These are phyloP conservation scores for Vannuccia rotundouncinata DNA, from an alignment of 2,888 invertebrate species.

Conservation along the genomic window DNA sequence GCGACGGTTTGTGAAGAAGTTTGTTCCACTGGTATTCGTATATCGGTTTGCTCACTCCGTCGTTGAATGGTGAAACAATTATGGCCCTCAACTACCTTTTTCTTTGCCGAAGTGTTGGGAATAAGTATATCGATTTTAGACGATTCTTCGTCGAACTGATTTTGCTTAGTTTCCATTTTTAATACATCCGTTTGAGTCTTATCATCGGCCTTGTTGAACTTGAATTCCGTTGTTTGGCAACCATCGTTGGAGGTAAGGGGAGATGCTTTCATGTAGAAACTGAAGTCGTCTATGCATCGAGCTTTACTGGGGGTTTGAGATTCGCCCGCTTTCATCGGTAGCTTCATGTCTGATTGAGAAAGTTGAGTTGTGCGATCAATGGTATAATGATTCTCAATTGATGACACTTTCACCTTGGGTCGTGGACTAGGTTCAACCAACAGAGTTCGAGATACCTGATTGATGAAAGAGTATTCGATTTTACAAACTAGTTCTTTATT, in stretches of 20 bases:
- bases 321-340: background rate
- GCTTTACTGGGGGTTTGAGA: background rate
- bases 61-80: background rate
- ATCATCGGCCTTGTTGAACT: background rate
- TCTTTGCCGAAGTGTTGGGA: background rate
- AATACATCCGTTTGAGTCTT: background rate
- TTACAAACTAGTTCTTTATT: too few relatives aligned
- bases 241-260: background rate
- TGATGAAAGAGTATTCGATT: too few relatives aligned
- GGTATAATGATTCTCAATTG: background rate
- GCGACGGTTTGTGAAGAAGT: background rate
- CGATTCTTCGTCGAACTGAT: background rate
- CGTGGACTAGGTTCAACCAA: background rate
- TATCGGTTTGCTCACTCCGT: background rate
- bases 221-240: background rate
- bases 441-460: background rate
- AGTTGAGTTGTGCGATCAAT: background rate
- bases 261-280: background rate
- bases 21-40: background rate
- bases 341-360: background rate
- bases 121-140: background rate
- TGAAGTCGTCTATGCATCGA: background rate
- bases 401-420: background rate
- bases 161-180: background rate
- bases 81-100: background rate